These are phyloP conservation scores for Phthorimaea operculella DNA, from an alignment of 1,140 invertebrate genomes.

Conservation along the genomic window DNA sequence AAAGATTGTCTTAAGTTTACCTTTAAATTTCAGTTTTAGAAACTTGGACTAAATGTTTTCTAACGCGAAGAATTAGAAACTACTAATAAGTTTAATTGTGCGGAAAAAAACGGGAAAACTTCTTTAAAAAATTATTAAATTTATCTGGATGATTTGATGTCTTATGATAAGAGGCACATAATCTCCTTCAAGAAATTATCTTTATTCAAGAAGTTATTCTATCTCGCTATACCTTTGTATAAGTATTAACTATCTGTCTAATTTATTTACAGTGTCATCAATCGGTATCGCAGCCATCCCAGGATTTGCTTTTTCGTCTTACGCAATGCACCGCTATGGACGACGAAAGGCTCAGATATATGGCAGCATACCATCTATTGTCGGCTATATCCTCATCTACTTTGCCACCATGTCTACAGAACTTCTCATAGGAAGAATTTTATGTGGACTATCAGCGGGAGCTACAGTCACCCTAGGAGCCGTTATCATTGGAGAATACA, in stretches of 20 bases:
- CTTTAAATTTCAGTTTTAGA: too few relatives aligned
- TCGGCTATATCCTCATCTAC: slow-evolving; percentile 42
- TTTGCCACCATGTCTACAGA: slow-evolving; percentile 25
- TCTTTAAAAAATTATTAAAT: neutral
- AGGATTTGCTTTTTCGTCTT: slow-evolving; percentile 42
- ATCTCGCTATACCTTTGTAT: neutral
- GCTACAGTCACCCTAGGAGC: slow-evolving; percentile 27
- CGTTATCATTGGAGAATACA: slow-evolving; percentile 36
- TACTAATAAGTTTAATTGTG: too few relatives aligned
- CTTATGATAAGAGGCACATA: neutral
- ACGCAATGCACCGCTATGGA: slow-evolving; percentile 44
- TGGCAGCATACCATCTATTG: slow-evolving; percentile 34
- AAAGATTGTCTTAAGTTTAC: neutral
- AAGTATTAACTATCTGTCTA: neutral
- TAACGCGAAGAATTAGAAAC: too few relatives aligned
- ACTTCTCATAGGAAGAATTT: slow-evolving; percentile 27
- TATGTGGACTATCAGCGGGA: slow-evolving; percentile 37
- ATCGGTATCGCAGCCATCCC: slow-evolving; percentile 37
- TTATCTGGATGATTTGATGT: neutral
- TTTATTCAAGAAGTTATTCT: neutral
- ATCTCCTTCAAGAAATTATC: neutral
- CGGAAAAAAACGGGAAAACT: too few relatives aligned
- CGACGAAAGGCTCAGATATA: slow-evolving; percentile 38
- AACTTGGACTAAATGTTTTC: too few relatives aligned
- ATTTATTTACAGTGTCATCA: slow-evolving; percentile 38